Base-by-base conservation (phyloP, 1,140 invertebrate species). In the Drosophila kohkoa region DNA sequence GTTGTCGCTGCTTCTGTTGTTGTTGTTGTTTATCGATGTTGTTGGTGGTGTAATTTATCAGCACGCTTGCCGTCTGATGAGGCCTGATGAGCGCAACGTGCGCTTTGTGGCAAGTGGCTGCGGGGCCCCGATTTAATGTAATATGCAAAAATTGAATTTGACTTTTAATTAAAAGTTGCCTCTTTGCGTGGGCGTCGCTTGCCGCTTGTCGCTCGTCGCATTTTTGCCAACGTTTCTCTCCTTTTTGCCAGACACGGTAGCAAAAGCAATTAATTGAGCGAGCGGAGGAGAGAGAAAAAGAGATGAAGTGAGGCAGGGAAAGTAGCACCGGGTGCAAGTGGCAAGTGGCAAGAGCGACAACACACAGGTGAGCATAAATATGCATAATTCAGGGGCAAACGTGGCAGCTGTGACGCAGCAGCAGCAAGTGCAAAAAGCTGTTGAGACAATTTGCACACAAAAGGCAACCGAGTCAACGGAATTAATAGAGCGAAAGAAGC, bases 71-170 rank as follows among this genome's bases (percentile, higher is more conserved):
- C 45, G 55, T 52, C 57, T 64, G 62, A 51, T 20, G 38, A 35
- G 63, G 52, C 46, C 48, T 64, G 60, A 51, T 20, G 38, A 43
- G 64, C 35, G 25, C 20, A 25, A 25, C 20, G 60, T 28, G 32
- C 5, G 8, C 35, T 46, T 51, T 72, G 64, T 35, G 65, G 58
- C 51, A 65, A 79, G 10, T 60, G 71, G 71, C 68, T 64, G 67
- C 60, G 49, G 75, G 65, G 58, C n/a, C 43, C 41, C 41, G 41
- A 45, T 68, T 79, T 79, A 78, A 81, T 83, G 78, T 73, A 81
- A 79, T 85, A 89, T 88, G 75, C 79, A 79, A 81, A 89, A 89
- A 89, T 89, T 85, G 78, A 89, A 89, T 89, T 89, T 76, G 78
- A 79, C 67, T 89, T 89, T 89, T 82, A 89, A 89, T 89, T 89